Percentiles rank a stretch among this genome's conserved stretches.
phyloP scores from a whole-genome alignment of 2,797 vertebrate genomes.

The Harpagifer antarcticus region DNA sequence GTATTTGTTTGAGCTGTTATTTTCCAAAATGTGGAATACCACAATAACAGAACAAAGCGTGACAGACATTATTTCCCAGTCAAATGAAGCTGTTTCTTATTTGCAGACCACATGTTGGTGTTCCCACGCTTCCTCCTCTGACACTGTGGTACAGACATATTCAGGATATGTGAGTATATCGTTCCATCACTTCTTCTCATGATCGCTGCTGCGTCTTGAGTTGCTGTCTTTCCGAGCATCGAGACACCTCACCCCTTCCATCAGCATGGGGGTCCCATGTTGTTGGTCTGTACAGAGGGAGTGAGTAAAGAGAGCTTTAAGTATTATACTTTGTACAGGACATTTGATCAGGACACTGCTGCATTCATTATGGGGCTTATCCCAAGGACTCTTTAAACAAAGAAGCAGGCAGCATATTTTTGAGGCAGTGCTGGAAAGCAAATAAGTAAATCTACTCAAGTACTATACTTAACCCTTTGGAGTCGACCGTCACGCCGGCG shows the following conservation, averaged over 20 bases:
- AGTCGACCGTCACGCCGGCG: too few species aligned
- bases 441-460: too few species aligned
- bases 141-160: neutral
- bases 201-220: conserved; percentile 84
- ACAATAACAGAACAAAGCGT: conserved; percentile 1
- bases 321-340: neutral
- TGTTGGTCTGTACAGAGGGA: conserved; percentile 85
- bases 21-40: neutral
- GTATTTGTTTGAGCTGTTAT: neutral
- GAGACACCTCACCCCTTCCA: conserved; percentile 91
- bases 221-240: conserved; percentile 86
- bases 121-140: neutral
- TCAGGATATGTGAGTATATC: neutral
- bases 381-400: neutral
- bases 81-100: neutral
- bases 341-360: neutral
- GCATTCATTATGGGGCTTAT: neutral
- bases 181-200: conserved; percentile 85
- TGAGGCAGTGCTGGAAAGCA: too few species aligned
- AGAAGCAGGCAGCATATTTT: neutral
- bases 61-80: neutral
- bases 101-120: neutral
- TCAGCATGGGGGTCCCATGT: conserved; percentile 92
- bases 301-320: neutral
- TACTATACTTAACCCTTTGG: too few species aligned